phyloP scores from a whole-genome alignment of 2,888 invertebrate genomes.

The Coelinius sp. region DNA sequence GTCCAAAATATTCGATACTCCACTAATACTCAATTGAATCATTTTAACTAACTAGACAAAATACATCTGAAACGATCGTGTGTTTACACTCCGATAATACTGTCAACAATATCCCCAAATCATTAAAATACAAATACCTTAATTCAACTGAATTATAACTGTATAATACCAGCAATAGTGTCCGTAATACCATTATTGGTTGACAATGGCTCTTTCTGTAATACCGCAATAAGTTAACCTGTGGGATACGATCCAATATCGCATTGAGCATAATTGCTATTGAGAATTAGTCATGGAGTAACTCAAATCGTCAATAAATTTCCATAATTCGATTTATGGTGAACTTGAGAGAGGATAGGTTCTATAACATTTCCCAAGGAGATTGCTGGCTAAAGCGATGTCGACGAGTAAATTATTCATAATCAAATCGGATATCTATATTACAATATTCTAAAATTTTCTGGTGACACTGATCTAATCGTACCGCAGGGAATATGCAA shows the following conservation, averaged over 20 bases:
- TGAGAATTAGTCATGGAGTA: background rate
- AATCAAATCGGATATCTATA: background rate
- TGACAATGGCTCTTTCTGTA: background rate
- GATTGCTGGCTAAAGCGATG: background rate
- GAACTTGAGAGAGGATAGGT: background rate
- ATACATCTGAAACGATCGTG: background rate
- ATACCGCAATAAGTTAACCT: background rate
- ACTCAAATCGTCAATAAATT: background rate
- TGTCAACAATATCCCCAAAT: background rate
- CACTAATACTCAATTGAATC: too few relatives aligned
- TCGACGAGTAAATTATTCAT: background rate
- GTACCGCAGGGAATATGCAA: background rate
- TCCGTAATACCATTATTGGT: background rate
- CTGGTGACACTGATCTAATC: background rate
- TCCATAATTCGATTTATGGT: background rate
- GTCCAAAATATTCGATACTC: background rate
- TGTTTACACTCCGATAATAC: background rate
- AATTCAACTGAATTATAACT: background rate
- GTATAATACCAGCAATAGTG: background rate
- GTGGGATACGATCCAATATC: constrained; percentile 8
- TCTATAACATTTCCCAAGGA: background rate
- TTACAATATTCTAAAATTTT: background rate
- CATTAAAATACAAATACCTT: constrained; percentile 7
- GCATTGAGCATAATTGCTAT: background rate
- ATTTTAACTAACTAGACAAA: too few relatives aligned